Evolutionary conservation across 1,140 invertebrate genomes (phyloP).

Genomic region (Heliconius congener): DNA sequence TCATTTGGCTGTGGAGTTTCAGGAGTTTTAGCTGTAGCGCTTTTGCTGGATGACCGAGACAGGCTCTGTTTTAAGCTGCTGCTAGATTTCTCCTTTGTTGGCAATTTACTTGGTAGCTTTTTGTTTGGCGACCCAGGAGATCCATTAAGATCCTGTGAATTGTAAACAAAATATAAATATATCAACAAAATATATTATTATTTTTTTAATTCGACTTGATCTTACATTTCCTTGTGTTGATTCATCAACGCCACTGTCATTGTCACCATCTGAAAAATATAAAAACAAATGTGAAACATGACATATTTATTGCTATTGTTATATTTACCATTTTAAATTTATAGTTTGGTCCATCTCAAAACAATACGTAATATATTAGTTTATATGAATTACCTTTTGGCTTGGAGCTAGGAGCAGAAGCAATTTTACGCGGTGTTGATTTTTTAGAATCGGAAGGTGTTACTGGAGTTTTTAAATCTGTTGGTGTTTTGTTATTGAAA

Average conservation of each 20-base stretch:
- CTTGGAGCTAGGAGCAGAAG: conserved; percentile 64
- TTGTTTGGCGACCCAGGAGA: conserved; percentile 83
- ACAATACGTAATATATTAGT: conserved; percentile 21
- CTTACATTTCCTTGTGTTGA: conserved; percentile 88
- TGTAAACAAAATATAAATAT: not conserved
- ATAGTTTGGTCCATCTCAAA: conserved; percentile 60
- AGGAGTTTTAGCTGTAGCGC: conserved; percentile 84
- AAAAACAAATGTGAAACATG: not conserved
- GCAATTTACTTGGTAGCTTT: conserved; percentile 83
- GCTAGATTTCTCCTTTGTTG: conserved; percentile 77
- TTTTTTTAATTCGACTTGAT: conserved; percentile 12
- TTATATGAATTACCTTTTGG: conserved; percentile 66
- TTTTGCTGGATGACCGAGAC: conserved; percentile 84
- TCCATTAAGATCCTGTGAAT: conserved; percentile 82
- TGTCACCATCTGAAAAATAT: conserved; percentile 87
- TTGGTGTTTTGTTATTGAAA: conserved; percentile 54
- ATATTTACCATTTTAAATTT: not conserved
- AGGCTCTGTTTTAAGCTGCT: conserved; percentile 81
- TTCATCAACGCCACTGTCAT: conserved; percentile 90
- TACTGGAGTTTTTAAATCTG: conserved; percentile 57
- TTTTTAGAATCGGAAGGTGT: conserved; percentile 59
- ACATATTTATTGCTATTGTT: not conserved
- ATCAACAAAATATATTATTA: not conserved
- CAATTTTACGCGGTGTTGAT: conserved; percentile 65
- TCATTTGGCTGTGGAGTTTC: conserved; percentile 83